These are phyloP conservation scores for Psittacula echo DNA, from an alignment of 2,797 vertebrate genomes.

Conservation along the genomic window DNA sequence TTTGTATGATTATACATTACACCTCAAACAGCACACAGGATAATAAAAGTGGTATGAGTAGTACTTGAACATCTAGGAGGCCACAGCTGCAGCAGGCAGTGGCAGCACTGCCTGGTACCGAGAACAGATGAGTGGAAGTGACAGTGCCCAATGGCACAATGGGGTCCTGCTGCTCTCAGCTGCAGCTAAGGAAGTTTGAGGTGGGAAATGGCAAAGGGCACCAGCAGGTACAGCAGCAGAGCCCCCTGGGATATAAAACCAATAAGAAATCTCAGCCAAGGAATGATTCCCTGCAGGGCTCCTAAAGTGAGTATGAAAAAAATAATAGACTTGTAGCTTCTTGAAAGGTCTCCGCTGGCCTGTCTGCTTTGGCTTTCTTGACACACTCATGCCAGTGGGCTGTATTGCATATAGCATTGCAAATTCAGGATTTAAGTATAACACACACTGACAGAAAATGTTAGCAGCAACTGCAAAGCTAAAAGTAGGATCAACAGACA, in stretches of 20 bases:
- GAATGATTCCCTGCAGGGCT: neutral
- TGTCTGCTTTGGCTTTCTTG: neutral
- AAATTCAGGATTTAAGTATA: neutral
- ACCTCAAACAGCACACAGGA: fast-evolving
- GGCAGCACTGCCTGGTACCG: neutral
- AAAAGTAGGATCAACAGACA: neutral
- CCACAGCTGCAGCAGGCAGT: neutral
- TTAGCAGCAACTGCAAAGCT: fast-evolving
- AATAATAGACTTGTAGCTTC: neutral
- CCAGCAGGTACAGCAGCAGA: neutral
- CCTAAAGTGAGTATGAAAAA: neutral
- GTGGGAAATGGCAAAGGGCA: neutral
- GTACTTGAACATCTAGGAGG: neutral
- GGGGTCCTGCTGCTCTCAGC: neutral
- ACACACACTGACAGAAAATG: neutral
- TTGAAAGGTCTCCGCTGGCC: neutral
- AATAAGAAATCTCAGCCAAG: neutral
- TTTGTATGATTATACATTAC: neutral
- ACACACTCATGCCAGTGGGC: neutral
- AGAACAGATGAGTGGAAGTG: neutral
- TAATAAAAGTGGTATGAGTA: neutral
- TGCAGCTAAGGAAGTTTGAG: neutral
- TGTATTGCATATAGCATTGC: fast-evolving
- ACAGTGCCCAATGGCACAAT: neutral
- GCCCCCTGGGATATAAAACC: neutral